Evolutionary conservation across 2,888 invertebrate species (phyloP).

Genomic region (Chloroclysta siterata): DNA sequence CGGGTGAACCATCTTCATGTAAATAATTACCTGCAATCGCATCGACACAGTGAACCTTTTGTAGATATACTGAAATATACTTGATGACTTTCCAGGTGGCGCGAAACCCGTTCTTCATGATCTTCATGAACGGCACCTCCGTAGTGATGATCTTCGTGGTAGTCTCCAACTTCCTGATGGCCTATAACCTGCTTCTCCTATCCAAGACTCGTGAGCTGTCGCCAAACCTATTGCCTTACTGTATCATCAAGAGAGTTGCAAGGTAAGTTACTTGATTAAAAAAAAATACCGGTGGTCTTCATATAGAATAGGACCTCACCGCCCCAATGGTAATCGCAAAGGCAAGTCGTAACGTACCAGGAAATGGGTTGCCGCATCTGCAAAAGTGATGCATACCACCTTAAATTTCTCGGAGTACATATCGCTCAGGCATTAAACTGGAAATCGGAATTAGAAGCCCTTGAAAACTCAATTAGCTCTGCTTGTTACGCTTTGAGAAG

Average conservation of each 20-base stretch:
- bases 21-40: no score
- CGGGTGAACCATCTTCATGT: no score
- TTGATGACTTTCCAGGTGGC: conserved; percentile 45
- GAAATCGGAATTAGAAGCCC: no score
- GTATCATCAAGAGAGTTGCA: conserved; percentile 52
- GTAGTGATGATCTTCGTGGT: conserved; percentile 65
- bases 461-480: no score
- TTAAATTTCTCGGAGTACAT: no score
- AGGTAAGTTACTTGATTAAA: conserved; percentile 39
- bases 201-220: conserved; percentile 48
- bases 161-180: conserved; percentile 66
- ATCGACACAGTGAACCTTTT: not conserved
- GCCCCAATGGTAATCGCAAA: no score
- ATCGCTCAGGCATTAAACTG: no score
- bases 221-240: conserved; percentile 52
- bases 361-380: no score
- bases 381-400: no score
- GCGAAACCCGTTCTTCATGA: conserved; percentile 53
- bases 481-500: no score
- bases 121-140: conserved; percentile 65
- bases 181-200: conserved; percentile 60
- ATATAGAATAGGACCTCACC: no score
- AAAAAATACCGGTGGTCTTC: not conserved
- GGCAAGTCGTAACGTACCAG: no score
- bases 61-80: not conserved